Conservation (phyloP, 35 echinoderm and acorn worm genomes). For the Apostichopus japonicus region DNA sequence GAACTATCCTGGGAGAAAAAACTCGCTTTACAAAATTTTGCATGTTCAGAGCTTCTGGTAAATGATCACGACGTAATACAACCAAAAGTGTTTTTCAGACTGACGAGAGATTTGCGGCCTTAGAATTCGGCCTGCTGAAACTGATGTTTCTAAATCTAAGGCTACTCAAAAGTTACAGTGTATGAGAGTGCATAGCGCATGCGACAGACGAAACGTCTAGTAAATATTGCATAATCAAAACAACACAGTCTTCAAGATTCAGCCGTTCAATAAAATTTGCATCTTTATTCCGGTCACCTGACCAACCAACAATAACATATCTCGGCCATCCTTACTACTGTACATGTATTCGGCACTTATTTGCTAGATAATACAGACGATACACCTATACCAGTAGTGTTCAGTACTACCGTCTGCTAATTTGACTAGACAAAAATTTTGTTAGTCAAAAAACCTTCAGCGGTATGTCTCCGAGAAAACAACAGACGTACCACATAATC, state of each 20-base stretch:
- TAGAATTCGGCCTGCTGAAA: neutral
- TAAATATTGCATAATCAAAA: constrained; percentile 52
- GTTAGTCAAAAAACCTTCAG: neutral
- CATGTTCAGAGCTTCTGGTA: constrained; percentile 6
- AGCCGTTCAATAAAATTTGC: neutral
- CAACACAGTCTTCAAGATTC: neutral
- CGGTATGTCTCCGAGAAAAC: neutral
- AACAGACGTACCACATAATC: neutral
- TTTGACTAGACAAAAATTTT: neutral
- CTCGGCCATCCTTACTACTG: neutral
- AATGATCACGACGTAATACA: neutral
- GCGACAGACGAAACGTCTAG: neutral
- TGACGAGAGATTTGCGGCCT: neutral
- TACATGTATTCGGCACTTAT: neutral
- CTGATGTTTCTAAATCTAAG: constrained; percentile 13
- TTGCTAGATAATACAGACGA: neutral
- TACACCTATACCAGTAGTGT: neutral
- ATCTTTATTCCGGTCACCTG: neutral
- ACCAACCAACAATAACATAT: neutral
- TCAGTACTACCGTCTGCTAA: neutral
- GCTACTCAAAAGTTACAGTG: neutral
- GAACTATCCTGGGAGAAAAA: constrained; percentile 19
- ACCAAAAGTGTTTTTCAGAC: neutral
- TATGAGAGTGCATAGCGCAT: neutral
- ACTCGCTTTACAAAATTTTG: constrained; percentile 34